Evolutionary conservation across 2,113 vertebrate genomes (phyloP), one percentile per base, ranked within the genome.

Genomic region (Pithys albifrons): DNA sequence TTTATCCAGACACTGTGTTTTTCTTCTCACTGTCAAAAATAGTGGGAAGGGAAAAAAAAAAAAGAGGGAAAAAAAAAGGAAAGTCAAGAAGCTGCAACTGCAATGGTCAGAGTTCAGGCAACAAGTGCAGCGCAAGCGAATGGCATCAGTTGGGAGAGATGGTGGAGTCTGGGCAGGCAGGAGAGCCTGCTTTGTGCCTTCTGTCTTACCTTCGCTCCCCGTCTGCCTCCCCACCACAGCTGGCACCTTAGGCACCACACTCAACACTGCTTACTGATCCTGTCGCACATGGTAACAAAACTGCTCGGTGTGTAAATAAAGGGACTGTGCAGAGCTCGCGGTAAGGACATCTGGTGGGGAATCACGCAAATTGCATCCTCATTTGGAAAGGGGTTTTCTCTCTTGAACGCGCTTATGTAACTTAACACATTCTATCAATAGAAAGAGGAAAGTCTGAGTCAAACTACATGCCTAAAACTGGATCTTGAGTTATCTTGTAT

Each of bases 331-430:
- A 23, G 48, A 41, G 87, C 70, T 94, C 67, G 13, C 66, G 9
- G 86, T n/a, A 90, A 93, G 97, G 98, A 96, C 98, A 98, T 94
- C 98, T 98, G 96, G 94, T 96, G 98, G 98, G 55, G 20, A 14
- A 28, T 19, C 5, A 6, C 1, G 2, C 55, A 41, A 89, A 79
- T 49, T 48, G 86, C 93, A 41, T 45, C 54, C 16, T 45, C 2
- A 0, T 37, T 76, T 16, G 55, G 74, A 58, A 52, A 51, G 6
- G 4, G 5, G 4, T 14, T n/a, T 25, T 25, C 55, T 37, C 45
- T 69, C 43, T 57, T 19, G 37, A 48, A 23, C 7, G 6, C 22
- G 1, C 4, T 3, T 6, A 6, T 5, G 24, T 6, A 41, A 41
- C 19, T 54, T 19, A 43, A 45, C 29, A 28, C 16, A 27, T 51